A percentile compares a stretch with the other conserved stretches of the same genome.
Evolutionary conservation across 2,113 vertebrate species (phyloP).

Genomic region (Erythrolamprus reginae): DNA sequence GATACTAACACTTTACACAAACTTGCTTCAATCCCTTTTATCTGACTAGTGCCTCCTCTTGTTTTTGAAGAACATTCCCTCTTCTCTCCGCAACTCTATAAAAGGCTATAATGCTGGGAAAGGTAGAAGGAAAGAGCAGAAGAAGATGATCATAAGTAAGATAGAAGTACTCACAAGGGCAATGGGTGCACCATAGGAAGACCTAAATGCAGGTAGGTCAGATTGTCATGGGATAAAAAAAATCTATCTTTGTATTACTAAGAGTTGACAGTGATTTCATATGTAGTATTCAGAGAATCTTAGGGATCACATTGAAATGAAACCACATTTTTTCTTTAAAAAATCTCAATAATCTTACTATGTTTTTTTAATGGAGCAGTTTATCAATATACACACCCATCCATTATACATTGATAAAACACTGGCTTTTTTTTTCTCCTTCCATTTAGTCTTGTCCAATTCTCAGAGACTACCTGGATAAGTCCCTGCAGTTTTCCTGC

Average conservation of each 20-base stretch:
- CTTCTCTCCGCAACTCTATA: neutral
- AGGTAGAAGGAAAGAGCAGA: neutral
- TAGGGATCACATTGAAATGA: neutral
- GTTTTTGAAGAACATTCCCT: neutral
- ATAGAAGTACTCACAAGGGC: neutral
- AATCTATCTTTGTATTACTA: neutral
- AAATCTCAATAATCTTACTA: neutral
- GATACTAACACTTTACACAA: neutral
- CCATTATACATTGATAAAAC: neutral
- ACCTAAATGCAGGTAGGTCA: neutral
- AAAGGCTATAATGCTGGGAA: neutral
- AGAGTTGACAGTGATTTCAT: neutral
- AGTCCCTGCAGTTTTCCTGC: neutral
- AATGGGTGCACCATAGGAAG: neutral
- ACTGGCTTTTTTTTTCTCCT: neutral
- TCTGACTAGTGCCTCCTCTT: neutral
- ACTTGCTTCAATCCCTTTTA: neutral
- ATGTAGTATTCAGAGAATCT: neutral
- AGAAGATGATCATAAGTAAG: neutral
- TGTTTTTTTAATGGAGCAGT: neutral
- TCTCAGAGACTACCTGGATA: neutral
- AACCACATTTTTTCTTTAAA: neutral
- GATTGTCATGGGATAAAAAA: neutral
- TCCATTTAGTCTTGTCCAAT: neutral
- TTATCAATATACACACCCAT: neutral